Evolutionary conservation across 2,113 vertebrate genomes (phyloP), one percentile per base, ranked within the genome.

Genomic region (Origma solitaria): DNA sequence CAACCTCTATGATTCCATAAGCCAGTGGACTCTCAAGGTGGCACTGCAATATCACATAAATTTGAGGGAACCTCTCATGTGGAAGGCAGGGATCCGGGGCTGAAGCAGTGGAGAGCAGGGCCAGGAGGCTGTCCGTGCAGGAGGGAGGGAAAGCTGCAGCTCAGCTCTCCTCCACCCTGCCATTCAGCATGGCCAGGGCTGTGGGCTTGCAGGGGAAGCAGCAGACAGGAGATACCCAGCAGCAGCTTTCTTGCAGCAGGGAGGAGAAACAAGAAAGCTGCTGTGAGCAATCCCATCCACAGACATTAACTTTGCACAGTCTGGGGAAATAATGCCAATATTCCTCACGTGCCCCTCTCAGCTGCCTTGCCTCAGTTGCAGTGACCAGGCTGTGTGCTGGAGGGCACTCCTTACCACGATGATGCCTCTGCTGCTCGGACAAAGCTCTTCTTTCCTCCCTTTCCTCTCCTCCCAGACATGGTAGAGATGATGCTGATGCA

Each of bases 401-500:
- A 80, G 53, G n/a, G 38, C 54, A 38, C 27, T 60, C 78, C 69
- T 45, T 23, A 15, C 19, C 1, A 5, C 3, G 10, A 28, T 37
- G 10, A 28, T 37, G 23, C 44, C 38, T 65, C 64, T 77, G 28
- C 51, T 87, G 64, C 44, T 44, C 4, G 42, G 47, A 25, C 45
- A 27, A 76, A 90, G 13, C 49, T 56, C 50, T 61, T 61, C 6
- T 8, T 38, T 65, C 56, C 21, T 6, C 58, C 61, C 51, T 45
- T 47, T 3, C 37, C 22, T 24, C 27, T 65, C 72, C 84, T 69
- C 68, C 4, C 85, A 99, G 99, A 98, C 56, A 98, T 99, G 98
- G 98, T 99, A 28, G 99, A 99, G 94, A 95, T 98, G 98, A 98
- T 99, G 98, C 95, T 99, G 50, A 98, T 99, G 98, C 98, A 99